Evolutionary conservation across 2,888 invertebrate genomes (phyloP).

Genomic region (Stratiomys singularior): DNA sequence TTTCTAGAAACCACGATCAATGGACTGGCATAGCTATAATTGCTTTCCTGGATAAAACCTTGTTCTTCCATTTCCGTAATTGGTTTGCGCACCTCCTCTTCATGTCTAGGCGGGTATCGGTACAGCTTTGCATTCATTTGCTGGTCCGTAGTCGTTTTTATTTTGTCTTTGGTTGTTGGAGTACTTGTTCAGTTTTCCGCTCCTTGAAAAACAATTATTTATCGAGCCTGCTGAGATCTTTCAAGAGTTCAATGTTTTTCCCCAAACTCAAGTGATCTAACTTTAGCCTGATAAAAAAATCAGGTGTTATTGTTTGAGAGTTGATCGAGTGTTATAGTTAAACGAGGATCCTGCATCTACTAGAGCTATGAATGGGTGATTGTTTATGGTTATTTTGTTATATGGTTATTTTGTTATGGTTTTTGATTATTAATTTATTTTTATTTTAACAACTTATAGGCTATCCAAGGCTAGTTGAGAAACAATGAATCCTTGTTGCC

Average conservation of each 20-base stretch:
- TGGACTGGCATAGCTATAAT: slow-evolving; percentile 47
- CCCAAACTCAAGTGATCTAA: not conserved
- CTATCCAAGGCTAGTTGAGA: too few species aligned
- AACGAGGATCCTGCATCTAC: too few species aligned
- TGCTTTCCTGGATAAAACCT: slow-evolving; percentile 45
- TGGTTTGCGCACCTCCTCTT: slow-evolving; percentile 37
- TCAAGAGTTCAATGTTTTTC: slow-evolving; percentile 13
- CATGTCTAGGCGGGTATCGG: slow-evolving; percentile 42
- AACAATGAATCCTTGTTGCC: too few species aligned
- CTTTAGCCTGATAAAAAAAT: not conserved
- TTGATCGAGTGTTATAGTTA: too few species aligned
- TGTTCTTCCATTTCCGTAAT: slow-evolving; percentile 47
- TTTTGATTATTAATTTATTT: too few species aligned
- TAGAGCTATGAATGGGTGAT: too few species aligned
- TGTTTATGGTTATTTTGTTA: too few species aligned
- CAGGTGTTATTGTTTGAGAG: not conserved
- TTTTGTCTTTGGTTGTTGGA: slow-evolving; percentile 24
- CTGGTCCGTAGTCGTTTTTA: slow-evolving; percentile 40
- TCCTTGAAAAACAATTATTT: slow-evolving; percentile 39
- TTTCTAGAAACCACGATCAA: slow-evolving; percentile 48
- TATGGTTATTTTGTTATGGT: too few species aligned
- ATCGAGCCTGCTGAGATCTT: slow-evolving; percentile 2
- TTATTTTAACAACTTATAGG: too few species aligned
- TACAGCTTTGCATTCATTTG: slow-evolving; percentile 46
- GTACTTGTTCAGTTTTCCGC: slow-evolving; percentile 43